These are phyloP conservation scores for Phalacrocorax carbo DNA, from an alignment of 2,113 vertebrate species.

Conservation along the genomic window DNA sequence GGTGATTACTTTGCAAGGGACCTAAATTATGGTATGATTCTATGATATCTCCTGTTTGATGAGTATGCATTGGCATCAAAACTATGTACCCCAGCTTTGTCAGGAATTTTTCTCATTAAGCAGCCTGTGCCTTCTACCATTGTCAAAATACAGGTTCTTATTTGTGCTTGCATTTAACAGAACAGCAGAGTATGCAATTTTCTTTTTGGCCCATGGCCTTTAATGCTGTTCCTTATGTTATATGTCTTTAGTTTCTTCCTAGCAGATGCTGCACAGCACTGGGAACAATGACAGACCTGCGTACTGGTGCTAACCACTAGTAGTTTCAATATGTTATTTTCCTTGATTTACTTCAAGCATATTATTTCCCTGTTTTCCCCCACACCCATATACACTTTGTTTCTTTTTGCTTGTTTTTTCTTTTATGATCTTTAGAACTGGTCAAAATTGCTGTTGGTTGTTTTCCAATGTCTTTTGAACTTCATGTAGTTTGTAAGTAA, in stretches of 20 bases:
- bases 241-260: background rate
- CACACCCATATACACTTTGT: background rate
- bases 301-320: background rate
- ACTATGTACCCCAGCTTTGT: background rate
- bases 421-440: background rate
- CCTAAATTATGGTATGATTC: background rate
- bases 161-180: background rate
- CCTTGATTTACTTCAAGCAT: background rate
- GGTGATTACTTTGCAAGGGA: background rate
- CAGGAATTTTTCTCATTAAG: background rate
- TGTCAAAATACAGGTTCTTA: background rate
- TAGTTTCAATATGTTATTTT: background rate
- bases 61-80: background rate
- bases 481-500: background rate
- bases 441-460: background rate
- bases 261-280: background rate
- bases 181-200: background rate
- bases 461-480: background rate
- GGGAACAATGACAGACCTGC: background rate
- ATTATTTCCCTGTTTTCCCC: background rate
- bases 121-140: background rate
- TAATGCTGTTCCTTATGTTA: background rate
- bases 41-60: background rate
- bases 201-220: background rate
- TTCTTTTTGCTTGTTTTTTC: background rate